Evolutionary conservation across 2,888 invertebrate species (phyloP), one percentile per base, ranked within the genome.

Genomic region (Pristionchus fissidentatus): DNA sequence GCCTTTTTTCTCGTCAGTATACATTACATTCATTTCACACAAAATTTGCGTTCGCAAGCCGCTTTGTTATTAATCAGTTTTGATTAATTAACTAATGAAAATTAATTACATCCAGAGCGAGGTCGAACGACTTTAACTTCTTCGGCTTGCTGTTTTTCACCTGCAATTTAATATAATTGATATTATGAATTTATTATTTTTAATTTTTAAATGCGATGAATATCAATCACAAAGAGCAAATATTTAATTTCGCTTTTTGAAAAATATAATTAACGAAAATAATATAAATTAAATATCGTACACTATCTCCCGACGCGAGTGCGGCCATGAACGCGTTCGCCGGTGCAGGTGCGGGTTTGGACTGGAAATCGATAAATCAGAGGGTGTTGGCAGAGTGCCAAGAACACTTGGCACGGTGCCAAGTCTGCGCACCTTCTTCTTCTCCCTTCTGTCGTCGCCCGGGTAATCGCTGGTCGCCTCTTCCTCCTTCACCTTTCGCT

Each of bases 401-500:
- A 55, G 3, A 78, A 35, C 32, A 35, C n/a, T 5, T 10, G 5
- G 41, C 19, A 49, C 19, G 49, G 19, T 49, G 10, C 10, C 19
- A 13, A 19, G 49, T 49, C 10, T 49, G 49, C 73, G 15, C 3
- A 41, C 73, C 73, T 38, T 66, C 66, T 66, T 75, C 73, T 75
- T 75, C 73, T 43, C 73, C 15, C 41, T 7, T n/a, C n/a, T 46
- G 26, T 46, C 46, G 15, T 43, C 38, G 3, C 38, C 43, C 1
- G 73, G 46, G 13, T 75, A 43, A 7, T 15, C 46, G 0, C 29
- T 43, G 46, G 43, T 26, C 15, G n/a, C 35, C 38, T 35, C 55
- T 29, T 55, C 78, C 78, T 78, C 75, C 75, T 75, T 75, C 75
- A 75, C 75, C n/a, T n/a, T 15, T 5, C 75, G 75, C 75, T 75